Conservation (phyloP, 2,113 vertebrate genomes). For the Columbina picui region DNA sequence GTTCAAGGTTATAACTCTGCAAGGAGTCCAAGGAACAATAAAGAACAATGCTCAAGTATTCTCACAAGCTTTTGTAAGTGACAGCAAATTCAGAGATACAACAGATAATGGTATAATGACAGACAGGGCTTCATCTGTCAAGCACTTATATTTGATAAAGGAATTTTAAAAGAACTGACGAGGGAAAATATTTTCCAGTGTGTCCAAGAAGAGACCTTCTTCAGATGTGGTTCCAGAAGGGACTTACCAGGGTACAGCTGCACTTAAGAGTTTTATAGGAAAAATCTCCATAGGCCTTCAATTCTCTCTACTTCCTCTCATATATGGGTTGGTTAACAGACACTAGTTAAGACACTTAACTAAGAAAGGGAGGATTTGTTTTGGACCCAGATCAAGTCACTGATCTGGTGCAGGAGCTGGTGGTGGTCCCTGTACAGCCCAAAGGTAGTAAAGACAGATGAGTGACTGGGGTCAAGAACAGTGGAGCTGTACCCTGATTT, state of each 20-base stretch:
- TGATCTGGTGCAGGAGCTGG: neutral
- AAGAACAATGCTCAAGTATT: slow-evolving; percentile 2
- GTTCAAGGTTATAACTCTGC: neutral
- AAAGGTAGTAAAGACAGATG: neutral
- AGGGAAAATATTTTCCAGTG: neutral
- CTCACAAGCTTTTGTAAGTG: neutral
- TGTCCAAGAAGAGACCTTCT: neutral
- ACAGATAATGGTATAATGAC: neutral
- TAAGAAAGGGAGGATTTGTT: neutral
- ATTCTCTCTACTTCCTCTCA: neutral
- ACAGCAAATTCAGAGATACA: slow-evolving; percentile 13
- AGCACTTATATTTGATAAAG: neutral
- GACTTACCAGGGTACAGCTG: neutral
- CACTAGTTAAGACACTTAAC: neutral
- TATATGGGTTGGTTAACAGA: neutral
- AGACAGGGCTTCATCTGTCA: neutral
- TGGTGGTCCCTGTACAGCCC: neutral
- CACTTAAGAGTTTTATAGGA: neutral
- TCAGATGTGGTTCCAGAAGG: neutral
- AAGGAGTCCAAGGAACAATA: neutral
- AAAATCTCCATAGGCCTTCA: neutral
- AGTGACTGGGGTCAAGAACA: neutral
- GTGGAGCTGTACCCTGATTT: fast-evolving
- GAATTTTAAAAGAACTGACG: neutral
- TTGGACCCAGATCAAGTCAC: neutral